Evolutionary conservation across 2,888 invertebrate genomes (phyloP).

Genomic region (Masnerella sp.): DNA sequence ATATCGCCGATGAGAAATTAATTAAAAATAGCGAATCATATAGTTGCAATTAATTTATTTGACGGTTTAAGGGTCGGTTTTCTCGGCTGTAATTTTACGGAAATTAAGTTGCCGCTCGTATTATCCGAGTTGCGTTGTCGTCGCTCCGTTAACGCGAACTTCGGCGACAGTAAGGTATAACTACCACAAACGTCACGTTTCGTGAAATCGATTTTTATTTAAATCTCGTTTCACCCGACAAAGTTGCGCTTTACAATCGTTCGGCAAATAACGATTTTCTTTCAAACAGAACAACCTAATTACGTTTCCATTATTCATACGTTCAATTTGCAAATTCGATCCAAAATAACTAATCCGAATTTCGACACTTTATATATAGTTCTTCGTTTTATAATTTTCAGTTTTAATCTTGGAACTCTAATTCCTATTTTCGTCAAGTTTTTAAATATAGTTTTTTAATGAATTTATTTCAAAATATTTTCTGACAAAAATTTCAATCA

Average conservation of each 20-base stretch:
- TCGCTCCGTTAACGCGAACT: slow-evolving; percentile 42
- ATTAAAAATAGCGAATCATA: slow-evolving; percentile 1
- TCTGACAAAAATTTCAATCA: too few species aligned
- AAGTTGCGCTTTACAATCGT: slow-evolving; percentile 27
- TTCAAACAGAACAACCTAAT: neutral
- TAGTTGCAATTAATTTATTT: slow-evolving; percentile 37
- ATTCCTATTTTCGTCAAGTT: too few species aligned
- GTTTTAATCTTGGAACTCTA: too few species aligned
- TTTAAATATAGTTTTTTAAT: too few species aligned
- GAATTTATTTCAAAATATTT: too few species aligned
- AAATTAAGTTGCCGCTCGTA: slow-evolving; percentile 51
- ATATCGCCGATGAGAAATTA: neutral
- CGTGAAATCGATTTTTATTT: slow-evolving; percentile 47
- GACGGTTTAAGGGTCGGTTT: slow-evolving; percentile 31
- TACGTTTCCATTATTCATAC: too few species aligned
- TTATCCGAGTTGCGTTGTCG: slow-evolving; percentile 46
- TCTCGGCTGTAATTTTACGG: slow-evolving; percentile 48
- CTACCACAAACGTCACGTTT: slow-evolving; percentile 41
- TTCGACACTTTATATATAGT: neutral
- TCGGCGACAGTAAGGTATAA: slow-evolving; percentile 35
- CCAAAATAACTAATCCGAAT: neutral
- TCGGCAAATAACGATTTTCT: slow-evolving; percentile 12
- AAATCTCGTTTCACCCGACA: slow-evolving; percentile 33
- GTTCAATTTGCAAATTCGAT: too few species aligned
- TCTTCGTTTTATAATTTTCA: too few species aligned